Evolutionary conservation across 2,888 invertebrate genomes (phyloP).

Genomic region (Agrenia bidenticulata): DNA sequence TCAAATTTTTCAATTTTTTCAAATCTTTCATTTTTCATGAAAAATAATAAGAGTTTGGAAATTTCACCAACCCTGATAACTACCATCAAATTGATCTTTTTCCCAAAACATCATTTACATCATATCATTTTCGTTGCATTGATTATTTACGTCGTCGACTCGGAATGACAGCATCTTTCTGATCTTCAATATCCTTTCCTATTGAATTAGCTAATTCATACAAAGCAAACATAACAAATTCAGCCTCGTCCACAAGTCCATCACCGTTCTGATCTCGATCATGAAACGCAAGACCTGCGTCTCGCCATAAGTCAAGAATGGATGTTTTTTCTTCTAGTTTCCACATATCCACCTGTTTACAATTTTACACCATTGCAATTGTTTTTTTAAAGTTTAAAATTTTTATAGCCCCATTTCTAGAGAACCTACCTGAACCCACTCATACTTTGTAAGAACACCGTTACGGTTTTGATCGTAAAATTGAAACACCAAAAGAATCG

Average conservation of each 20-base stretch:
- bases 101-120: no score
- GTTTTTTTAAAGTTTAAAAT: not conserved
- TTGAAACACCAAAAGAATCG: not conserved
- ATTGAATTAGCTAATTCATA: not conserved
- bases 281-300: not conserved
- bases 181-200: not conserved
- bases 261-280: slow-evolving; percentile 9
- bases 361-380: not conserved
- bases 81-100: no score
- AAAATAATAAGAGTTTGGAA: no score
- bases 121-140: no score
- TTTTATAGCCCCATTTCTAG: not conserved
- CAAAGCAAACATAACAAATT: not conserved
- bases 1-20: no score
- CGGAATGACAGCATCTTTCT: not conserved
- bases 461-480: not conserved
- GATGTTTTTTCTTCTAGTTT: not conserved
- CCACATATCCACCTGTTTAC: not conserved
- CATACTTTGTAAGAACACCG: not conserved
- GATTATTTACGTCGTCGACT: no score
- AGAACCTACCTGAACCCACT: not conserved
- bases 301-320: not conserved
- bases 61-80: no score
- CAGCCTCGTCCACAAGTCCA: not conserved
- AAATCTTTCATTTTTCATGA: no score